Evolutionary conservation across 2,888 invertebrate genomes (phyloP), one percentile per base, ranked within the genome.

Genomic region (Trichopria drosophilae): DNA sequence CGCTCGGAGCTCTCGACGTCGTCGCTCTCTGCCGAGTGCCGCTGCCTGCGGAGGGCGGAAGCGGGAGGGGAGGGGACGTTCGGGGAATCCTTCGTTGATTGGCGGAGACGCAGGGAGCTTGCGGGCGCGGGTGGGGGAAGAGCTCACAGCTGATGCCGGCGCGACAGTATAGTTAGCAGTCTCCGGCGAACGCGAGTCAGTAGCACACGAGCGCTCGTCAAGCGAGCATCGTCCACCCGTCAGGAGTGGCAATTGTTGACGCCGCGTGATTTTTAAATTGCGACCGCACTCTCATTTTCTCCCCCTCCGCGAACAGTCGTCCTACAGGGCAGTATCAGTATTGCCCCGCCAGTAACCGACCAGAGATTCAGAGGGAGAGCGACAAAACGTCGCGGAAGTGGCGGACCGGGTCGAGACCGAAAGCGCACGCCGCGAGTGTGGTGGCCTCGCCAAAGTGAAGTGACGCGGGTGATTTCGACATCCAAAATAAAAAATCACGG

Each of bases 131-230:
- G 22, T 19, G 13, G 9, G 23, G 45, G n/a, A n/a, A n/a, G n/a
- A n/a, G n/a, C 34, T 19, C 20, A 40, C 16, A 37, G 82, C 82
- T 81, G 82, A 81, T 79, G 78, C 77, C 15, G 13, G 20, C 12
- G 31, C 43, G 34, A 36, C 29, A 50, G 81, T 82, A 82, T 82
- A 82, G 81, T 79, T 79, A 79, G 76, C 75, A 72, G 70, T 69
- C 64, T 57, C 68, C 61, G 49, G 65, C 53, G 43, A 45, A 59
- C 57, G 62, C 63, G 60, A 73, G 70, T 69, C 74, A 76, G 75
- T 76, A 72, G 73, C 66, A 68, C 68, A 72, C 68, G 71, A 74
- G 72, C 77, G 77, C 72, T 76, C 75, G 75, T 70, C 61, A 67
- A 67, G 71, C 73, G 78, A 75, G 72, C 62, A 68, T 64, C 67